Evolutionary conservation across 2,113 vertebrate species (phyloP).

Genomic region (Cepphus grylle): DNA sequence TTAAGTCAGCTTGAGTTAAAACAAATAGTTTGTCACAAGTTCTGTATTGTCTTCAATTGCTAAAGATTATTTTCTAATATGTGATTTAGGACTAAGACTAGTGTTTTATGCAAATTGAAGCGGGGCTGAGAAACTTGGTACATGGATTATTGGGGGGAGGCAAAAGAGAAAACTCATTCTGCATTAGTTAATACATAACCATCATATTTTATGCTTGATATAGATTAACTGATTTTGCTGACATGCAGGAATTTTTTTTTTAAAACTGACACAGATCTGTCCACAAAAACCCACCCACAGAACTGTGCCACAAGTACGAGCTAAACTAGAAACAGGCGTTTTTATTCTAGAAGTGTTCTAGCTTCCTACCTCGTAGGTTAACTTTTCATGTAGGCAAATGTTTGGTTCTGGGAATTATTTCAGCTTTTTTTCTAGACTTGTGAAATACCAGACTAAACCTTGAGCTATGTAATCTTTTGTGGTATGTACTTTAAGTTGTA

Average conservation of each 20-base stretch:
- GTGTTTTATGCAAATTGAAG: neutral
- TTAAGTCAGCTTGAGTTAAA: neutral
- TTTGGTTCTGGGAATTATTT: neutral
- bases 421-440: neutral
- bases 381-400: neutral
- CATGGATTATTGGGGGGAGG: neutral
- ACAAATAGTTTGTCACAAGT: neutral
- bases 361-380: neutral
- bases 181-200: neutral
- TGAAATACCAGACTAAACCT: neutral
- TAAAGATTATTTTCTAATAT: neutral
- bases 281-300: neutral
- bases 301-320: neutral
- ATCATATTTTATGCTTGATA: neutral
- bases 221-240: neutral
- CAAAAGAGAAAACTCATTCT: neutral
- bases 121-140: neutral
- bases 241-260: neutral
- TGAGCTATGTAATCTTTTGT: neutral
- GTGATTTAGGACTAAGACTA: neutral
- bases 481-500: neutral
- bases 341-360: neutral
- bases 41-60: neutral
- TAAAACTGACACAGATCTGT: fast-evolving
- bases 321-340: neutral